Percentiles rank a stretch among this genome's conserved stretches.
These are phyloP conservation scores for Gallinago solitaria DNA, from an alignment of 2,797 vertebrate genomes.

Conservation along the genomic window DNA sequence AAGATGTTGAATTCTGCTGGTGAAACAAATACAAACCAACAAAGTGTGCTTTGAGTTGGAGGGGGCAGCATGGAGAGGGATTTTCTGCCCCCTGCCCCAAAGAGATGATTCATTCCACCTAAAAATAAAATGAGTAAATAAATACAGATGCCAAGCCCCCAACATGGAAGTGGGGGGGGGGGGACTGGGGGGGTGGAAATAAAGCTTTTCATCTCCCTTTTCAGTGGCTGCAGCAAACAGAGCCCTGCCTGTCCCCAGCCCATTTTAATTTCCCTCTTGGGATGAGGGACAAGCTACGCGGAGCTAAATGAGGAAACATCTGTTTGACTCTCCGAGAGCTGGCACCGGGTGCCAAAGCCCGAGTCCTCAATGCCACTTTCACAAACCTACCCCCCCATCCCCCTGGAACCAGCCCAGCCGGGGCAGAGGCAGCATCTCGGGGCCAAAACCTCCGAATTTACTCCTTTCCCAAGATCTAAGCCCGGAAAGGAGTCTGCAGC, in stretches of 20 bases:
- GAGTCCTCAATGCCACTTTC: slow-evolving; percentile 30
- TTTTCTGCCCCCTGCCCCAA: neutral
- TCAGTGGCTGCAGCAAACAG: slow-evolving; percentile 53
- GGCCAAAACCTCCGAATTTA: neutral
- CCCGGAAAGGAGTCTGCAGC: neutral
- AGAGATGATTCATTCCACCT: neutral
- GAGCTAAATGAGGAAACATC: slow-evolving; percentile 60
- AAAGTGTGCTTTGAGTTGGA: neutral
- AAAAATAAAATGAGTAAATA: slow-evolving; percentile 40
- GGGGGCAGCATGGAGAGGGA: neutral
- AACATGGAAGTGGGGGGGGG: neutral
- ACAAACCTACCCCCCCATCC: slow-evolving; percentile 1
- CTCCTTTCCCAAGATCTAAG: neutral
- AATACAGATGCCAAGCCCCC: neutral
- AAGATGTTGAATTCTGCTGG: neutral
- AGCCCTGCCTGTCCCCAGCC: slow-evolving; percentile 24
- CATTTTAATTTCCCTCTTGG: slow-evolving; percentile 45
- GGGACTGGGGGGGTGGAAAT: neutral
- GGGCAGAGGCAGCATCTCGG: neutral
- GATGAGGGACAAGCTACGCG: slow-evolving; percentile 35
- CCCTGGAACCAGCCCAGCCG: neutral
- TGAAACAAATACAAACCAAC: neutral
- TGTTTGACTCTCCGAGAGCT: slow-evolving; percentile 40
- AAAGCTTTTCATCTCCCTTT: slow-evolving; percentile 8
- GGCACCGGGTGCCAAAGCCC: slow-evolving; percentile 38